A percentile compares a stretch with the other conserved stretches of the same genome.
These are phyloP conservation scores for Eulithis testata DNA, from an alignment of 2,888 invertebrate species.

Conservation along the genomic window DNA sequence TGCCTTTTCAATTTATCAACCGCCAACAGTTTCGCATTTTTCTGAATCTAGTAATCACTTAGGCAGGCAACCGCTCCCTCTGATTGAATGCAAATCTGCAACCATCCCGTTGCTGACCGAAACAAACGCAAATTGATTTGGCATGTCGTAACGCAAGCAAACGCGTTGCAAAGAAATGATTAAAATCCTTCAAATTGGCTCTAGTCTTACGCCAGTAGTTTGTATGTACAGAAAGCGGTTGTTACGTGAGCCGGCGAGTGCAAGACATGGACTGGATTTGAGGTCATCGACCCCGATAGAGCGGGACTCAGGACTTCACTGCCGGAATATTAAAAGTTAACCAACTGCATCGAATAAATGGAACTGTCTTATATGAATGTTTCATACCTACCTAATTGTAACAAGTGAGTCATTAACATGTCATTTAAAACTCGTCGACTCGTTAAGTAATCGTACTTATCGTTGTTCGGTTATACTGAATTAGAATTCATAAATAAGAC, in stretches of 20 bases:
- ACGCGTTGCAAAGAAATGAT: constrained; percentile 27
- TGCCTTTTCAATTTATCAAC: constrained; percentile 24
- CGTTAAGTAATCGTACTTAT: no score
- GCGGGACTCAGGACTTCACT: constrained; percentile 80
- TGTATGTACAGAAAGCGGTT: constrained; percentile 70
- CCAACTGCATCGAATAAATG: constrained; percentile 43
- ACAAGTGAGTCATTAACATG: not conserved
- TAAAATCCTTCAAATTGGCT: constrained; percentile 33
- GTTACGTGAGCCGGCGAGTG: constrained; percentile 78
- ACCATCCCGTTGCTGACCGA: constrained; percentile 29
- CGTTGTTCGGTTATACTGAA: not conserved
- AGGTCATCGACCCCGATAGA: constrained; percentile 75
- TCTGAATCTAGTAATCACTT: constrained; percentile 14
- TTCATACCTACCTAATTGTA: not conserved
- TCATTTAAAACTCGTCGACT: not conserved
- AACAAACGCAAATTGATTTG: constrained; percentile 36
- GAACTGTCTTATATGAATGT: constrained; percentile 25
- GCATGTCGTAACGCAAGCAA: constrained; percentile 30
- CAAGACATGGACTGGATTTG: constrained; percentile 81
- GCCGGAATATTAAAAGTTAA: constrained; percentile 70
- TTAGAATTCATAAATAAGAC: not conserved
- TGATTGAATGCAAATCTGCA: constrained; percentile 41
- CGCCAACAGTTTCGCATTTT: constrained; percentile 3
- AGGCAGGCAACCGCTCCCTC: constrained; percentile 24
- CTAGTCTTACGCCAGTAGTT: constrained; percentile 39